phyloP scores from a whole-genome alignment of 2,797 vertebrate species.

The Loris lydekkerianus region DNA sequence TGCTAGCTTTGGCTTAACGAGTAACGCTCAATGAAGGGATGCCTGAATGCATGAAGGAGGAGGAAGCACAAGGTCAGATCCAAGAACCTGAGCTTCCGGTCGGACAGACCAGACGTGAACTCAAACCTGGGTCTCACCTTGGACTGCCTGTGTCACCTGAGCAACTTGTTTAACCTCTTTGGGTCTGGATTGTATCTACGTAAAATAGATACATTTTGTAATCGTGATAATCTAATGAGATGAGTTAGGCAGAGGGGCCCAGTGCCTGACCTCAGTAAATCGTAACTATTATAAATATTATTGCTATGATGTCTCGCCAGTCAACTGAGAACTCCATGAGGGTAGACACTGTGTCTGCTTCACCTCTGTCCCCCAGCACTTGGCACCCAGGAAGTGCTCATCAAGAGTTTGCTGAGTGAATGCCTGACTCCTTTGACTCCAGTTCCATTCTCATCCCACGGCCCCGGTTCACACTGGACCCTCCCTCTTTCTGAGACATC shows the following conservation, averaged over 20 bases:
- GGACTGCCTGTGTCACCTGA: neutral
- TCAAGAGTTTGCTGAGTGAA: neutral
- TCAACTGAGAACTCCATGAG: neutral
- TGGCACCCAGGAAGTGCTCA: neutral
- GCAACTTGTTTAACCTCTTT: neutral
- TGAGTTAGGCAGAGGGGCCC: neutral
- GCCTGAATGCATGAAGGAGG: rapidly evolving
- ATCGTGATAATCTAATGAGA: neutral
- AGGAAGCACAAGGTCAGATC: neutral
- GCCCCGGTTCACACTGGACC: neutral
- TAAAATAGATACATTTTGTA: neutral
- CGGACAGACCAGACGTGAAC: neutral
- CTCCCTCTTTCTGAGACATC: neutral
- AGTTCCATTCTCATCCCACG: neutral
- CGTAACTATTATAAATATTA: neutral
- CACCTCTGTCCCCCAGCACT: neutral
- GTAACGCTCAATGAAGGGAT: neutral
- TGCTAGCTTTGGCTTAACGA: neutral
- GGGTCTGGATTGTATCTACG: neutral
- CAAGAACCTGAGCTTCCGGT: neutral
- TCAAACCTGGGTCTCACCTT: neutral
- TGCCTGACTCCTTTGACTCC: rapidly evolving
- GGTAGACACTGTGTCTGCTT: neutral
- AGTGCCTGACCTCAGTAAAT: neutral
- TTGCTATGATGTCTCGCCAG: no score